Percentiles rank a stretch among this genome's conserved stretches.
Evolutionary conservation across 2,797 vertebrate species (phyloP).

Genomic region (Vespertilio murinus): DNA sequence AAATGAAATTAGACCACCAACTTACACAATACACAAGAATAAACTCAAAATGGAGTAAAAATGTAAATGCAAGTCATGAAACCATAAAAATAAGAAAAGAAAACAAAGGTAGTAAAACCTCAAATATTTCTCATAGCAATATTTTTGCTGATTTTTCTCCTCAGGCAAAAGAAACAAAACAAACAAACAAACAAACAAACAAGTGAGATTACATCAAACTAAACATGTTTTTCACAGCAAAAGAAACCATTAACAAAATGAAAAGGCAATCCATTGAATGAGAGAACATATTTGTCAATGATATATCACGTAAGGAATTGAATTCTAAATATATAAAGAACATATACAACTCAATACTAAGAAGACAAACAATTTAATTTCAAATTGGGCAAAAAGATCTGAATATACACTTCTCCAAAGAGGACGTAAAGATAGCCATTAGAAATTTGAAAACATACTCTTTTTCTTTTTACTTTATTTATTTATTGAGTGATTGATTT

Average conservation of each 20-base stretch:
- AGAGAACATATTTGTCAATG: neutral
- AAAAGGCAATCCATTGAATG: neutral
- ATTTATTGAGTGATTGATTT: too few species aligned
- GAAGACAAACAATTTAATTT: neutral
- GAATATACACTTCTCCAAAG: neutral
- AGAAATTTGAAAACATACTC: neutral
- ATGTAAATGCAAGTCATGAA: neutral
- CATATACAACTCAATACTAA: neutral
- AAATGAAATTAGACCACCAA: neutral
- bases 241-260: neutral
- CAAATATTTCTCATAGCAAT: neutral
- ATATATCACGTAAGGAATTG: neutral
- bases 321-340: neutral
- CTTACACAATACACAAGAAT: neutral
- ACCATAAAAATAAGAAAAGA: neutral
- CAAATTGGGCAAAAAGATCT: neutral
- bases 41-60: neutral
- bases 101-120: neutral
- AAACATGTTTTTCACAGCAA: neutral
- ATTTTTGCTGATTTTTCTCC: neutral
- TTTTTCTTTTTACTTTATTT: too few species aligned
- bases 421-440: neutral
- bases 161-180: neutral
- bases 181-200: neutral
- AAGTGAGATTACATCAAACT: neutral